Evolutionary conservation across 2,113 vertebrate genomes (phyloP).

Genomic region (Electrona antarctica): DNA sequence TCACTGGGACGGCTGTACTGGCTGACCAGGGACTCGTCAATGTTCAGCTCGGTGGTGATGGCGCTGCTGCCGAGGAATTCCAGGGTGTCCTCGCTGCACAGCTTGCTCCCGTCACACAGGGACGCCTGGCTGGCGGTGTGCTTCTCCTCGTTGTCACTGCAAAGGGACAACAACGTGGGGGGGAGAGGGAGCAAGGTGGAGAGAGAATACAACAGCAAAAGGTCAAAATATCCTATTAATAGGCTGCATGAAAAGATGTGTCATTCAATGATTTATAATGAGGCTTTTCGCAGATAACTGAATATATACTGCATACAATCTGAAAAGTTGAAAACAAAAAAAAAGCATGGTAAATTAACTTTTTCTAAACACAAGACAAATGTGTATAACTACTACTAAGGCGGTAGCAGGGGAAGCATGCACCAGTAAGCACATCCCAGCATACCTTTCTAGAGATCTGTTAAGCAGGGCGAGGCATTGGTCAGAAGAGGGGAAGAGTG

Average conservation of each 20-base stretch:
- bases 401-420: slow-evolving; percentile 22
- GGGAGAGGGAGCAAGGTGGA: not conserved
- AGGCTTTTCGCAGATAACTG: not conserved
- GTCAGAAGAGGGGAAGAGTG: slow-evolving; percentile 54
- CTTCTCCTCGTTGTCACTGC: slow-evolving; percentile 91
- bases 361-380: not conserved
- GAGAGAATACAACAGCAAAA: not conserved
- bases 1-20: slow-evolving; percentile 88
- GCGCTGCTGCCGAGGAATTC: slow-evolving; percentile 88
- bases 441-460: slow-evolving; percentile 97
- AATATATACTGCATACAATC: not conserved
- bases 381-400: slow-evolving; percentile 8
- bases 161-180: not conserved
- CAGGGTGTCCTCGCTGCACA: slow-evolving; percentile 86
- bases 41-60: slow-evolving; percentile 86
- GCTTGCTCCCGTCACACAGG: slow-evolving; percentile 86
- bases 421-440: slow-evolving; percentile 42
- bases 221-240: not conserved
- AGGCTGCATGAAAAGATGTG: not conserved
- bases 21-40: slow-evolving; percentile 90
- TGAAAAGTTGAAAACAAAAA: not conserved
- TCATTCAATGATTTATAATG: not conserved
- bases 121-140: slow-evolving; percentile 86
- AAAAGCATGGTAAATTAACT: not conserved
- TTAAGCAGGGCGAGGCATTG: slow-evolving; percentile 70